Conservation (phyloP, 1,140 invertebrate species). For the Sarcophaga peregrina region DNA sequence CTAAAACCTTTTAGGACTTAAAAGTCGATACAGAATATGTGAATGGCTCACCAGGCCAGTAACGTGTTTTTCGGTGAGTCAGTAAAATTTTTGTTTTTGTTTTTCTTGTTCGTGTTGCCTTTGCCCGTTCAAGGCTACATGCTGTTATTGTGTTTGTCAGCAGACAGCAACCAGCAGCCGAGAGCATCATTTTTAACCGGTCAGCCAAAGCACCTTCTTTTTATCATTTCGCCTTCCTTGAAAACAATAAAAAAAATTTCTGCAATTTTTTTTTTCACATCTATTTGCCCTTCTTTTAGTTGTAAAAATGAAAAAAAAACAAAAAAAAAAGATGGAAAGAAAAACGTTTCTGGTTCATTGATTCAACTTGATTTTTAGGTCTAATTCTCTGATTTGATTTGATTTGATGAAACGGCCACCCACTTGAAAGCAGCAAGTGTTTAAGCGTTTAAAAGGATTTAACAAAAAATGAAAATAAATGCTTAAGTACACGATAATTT, state of each 20-base stretch:
- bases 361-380: neutral
- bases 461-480: too few species aligned
- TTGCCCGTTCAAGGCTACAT: neutral
- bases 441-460: too few species aligned
- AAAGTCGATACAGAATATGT: neutral
- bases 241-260: too few species aligned
- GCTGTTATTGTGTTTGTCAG: neutral
- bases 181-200: too few species aligned
- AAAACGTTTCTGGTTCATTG: conserved; percentile 13
- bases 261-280: neutral
- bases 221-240: too few species aligned
- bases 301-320: too few species aligned
- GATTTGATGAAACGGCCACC: neutral
- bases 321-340: too few species aligned
- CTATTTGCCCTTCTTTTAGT: neutral
- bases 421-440: neutral
- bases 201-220: neutral
- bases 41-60: conserved; percentile 1
- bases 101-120: too few species aligned
- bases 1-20: conserved; percentile 14
- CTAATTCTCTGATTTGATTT: neutral
- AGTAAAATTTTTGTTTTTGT: too few species aligned
- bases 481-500: too few species aligned
- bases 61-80: conserved; percentile 11
- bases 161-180: too few species aligned